phyloP scores from a whole-genome alignment of 2,888 invertebrate species.

The Eustalomyia histrio region DNA sequence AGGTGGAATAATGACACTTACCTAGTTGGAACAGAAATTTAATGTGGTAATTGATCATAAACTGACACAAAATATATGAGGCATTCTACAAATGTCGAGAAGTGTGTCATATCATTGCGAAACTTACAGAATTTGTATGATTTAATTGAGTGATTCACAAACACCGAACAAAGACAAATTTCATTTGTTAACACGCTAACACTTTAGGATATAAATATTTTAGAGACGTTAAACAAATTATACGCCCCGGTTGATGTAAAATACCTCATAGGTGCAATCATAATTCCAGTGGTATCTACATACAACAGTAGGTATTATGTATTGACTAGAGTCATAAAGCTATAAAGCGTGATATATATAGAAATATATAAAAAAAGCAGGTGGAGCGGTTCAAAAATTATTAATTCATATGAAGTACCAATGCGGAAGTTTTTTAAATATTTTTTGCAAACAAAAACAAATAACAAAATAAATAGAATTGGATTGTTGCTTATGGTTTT shows the following conservation, averaged over 20 bases:
- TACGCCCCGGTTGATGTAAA: too few relatives aligned
- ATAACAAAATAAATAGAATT: slow-evolving; percentile 1
- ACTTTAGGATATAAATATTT: too few relatives aligned
- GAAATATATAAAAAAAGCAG: slow-evolving; percentile 9
- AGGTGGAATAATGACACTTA: slow-evolving; percentile 21
- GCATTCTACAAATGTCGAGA: too few relatives aligned
- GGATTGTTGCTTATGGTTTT: not conserved
- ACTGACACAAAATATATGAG: too few relatives aligned
- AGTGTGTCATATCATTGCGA: too few relatives aligned
- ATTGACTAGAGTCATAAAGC: not conserved
- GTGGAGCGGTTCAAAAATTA: slow-evolving; percentile 9
- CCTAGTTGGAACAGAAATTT: slow-evolving; percentile 24
- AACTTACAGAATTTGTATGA: too few relatives aligned
- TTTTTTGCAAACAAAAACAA: not conserved
- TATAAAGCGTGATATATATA: not conserved
- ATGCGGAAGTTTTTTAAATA: slow-evolving; percentile 22
- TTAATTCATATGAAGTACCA: slow-evolving; percentile 20
- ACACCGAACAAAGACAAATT: too few relatives aligned
- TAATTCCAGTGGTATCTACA: not conserved
- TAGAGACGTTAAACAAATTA: too few relatives aligned
- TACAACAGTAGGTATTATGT: too few relatives aligned
- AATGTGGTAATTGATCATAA: not conserved
- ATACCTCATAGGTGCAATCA: not conserved
- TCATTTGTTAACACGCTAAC: too few relatives aligned
- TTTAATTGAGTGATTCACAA: too few relatives aligned